A percentile compares a stretch with the other conserved stretches of the same genome.
Evolutionary conservation across 2,797 vertebrate species (phyloP).

Genomic region (Anisognathus igniventris): DNA sequence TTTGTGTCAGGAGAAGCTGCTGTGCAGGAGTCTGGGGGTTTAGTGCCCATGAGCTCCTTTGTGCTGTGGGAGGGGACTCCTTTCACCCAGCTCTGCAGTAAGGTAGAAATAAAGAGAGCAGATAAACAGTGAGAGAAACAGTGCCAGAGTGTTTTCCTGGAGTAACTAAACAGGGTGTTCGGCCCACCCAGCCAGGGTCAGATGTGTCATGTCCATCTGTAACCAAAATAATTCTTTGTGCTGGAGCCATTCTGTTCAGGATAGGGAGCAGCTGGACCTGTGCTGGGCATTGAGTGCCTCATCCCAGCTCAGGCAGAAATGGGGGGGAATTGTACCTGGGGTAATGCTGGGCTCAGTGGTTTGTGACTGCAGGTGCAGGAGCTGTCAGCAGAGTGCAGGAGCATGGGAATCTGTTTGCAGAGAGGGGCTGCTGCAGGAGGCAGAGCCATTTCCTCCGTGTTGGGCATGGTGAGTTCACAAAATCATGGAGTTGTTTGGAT

Average conservation of each 20-base stretch:
- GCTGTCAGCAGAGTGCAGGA: slow-evolving; percentile 57
- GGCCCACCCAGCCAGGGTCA: background rate
- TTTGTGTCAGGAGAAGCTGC: background rate
- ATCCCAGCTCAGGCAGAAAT: background rate
- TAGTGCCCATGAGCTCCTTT: background rate
- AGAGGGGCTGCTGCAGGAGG: slow-evolving; percentile 79
- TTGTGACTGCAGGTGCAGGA: slow-evolving; percentile 58
- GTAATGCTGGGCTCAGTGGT: background rate
- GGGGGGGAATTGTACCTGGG: background rate
- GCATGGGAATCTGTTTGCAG: slow-evolving; percentile 72
- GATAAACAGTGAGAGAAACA: background rate
- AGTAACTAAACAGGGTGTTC: background rate
- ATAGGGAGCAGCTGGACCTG: background rate
- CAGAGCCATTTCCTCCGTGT: slow-evolving; percentile 76
- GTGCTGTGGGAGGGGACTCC: background rate
- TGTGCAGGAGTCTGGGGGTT: background rate
- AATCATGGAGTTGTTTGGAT: background rate
- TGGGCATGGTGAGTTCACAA: slow-evolving; percentile 72
- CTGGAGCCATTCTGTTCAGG: background rate
- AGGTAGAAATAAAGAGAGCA: background rate
- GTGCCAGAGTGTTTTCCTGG: background rate
- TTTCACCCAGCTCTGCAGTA: background rate
- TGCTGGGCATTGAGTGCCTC: background rate
- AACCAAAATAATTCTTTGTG: background rate
- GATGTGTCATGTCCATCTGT: background rate